Conservation (phyloP, 1,140 invertebrate genomes). For the Neotoxoptera formosana region DNA sequence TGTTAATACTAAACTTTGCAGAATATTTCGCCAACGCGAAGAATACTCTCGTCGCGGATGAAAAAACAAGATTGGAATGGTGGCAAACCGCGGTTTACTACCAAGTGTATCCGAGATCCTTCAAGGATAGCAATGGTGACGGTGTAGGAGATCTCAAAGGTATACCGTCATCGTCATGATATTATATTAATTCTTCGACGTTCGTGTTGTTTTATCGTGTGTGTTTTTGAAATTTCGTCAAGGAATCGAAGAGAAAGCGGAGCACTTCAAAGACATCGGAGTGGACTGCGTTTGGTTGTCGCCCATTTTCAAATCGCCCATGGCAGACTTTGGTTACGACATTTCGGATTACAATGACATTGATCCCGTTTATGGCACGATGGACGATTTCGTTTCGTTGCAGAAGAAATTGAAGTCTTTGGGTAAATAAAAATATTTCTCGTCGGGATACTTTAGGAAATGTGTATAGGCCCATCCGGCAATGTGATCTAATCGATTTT, state of each 20-base stretch:
- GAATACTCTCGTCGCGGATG: neutral
- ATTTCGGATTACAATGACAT: constrained; percentile 74
- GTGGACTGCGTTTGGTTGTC: constrained; percentile 63
- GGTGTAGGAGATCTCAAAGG: constrained; percentile 67
- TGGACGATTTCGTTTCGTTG: constrained; percentile 51
- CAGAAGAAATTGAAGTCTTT: constrained; percentile 42
- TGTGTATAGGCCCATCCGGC: too few relatives aligned
- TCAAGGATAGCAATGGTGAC: constrained; percentile 63
- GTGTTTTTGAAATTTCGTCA: constrained; percentile 60
- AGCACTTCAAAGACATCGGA: constrained; percentile 72
- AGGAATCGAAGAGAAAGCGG: constrained; percentile 67
- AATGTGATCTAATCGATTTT: too few relatives aligned
- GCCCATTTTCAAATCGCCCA: constrained; percentile 63
- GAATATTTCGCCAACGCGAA: neutral
- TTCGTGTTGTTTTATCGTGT: neutral
- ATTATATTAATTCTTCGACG: neutral
- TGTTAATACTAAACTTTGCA: neutral
- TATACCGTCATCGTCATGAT: too few relatives aligned
- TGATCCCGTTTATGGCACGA: constrained; percentile 49
- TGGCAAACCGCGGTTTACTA: constrained; percentile 66
- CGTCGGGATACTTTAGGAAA: too few relatives aligned
- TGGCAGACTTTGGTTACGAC: constrained; percentile 78
- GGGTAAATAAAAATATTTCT: constrained; percentile 56
- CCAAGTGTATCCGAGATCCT: constrained; percentile 65
- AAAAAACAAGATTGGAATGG: constrained; percentile 28